Conservation (phyloP, 2,113 vertebrate genomes). For the Vulpes ferrilata region DNA sequence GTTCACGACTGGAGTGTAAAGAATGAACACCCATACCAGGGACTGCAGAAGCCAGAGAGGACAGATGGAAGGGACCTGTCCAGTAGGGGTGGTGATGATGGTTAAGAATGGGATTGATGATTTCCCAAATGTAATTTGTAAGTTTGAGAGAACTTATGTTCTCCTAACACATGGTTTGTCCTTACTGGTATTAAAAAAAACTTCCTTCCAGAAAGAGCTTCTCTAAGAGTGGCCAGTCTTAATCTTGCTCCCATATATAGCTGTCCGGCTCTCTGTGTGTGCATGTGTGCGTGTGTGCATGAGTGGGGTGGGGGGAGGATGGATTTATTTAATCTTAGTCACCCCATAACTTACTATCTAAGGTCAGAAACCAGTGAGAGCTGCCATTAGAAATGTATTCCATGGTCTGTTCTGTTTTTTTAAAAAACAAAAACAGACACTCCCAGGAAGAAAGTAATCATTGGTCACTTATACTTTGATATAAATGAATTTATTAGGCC, state of each 20-base stretch:
- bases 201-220: neutral
- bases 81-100: neutral
- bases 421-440: neutral
- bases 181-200: neutral
- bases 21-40: neutral
- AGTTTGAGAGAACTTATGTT: neutral
- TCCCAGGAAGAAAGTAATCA: neutral
- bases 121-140: neutral
- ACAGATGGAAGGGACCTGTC: neutral
- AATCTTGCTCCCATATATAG: neutral
- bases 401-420: neutral
- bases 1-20: neutral
- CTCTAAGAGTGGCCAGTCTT: neutral
- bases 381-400: neutral
- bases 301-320: rapidly evolving
- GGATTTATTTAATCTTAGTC: neutral
- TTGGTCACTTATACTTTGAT: neutral
- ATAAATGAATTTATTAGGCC: neutral
- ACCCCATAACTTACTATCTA: neutral
- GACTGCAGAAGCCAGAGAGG: neutral
- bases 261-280: neutral
- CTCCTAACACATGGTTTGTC: neutral
- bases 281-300: rapidly evolving
- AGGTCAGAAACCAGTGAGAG: neutral
- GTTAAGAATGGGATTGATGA: neutral